Base-by-base conservation (phyloP, 2,888 invertebrate genomes). In the Eilema sororculum region DNA sequence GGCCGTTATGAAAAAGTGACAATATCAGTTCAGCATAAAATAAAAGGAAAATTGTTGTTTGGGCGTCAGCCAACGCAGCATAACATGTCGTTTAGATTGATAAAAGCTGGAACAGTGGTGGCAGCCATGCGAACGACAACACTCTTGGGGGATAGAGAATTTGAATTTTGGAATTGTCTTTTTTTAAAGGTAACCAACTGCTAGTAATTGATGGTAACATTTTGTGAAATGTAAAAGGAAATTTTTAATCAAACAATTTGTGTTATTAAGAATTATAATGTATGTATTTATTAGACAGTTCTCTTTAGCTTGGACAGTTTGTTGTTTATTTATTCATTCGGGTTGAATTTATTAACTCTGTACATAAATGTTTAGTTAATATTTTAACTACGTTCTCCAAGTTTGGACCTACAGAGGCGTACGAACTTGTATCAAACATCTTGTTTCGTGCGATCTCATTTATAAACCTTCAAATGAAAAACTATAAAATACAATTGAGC, bases 71-170 rank as follows among this genome's bases (percentile, higher is more conserved):
- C 87, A 88, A 84, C 79, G 73, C 76, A 66, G 75, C 74, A 78
- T 83, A 81, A 82, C 79, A 73, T 84, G 78, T 77, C 83, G 74
- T 80, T 87, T 85, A 84, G 83, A 86, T 87, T 86, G 86, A 87
- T 86, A 86, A 83, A 85, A 80, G 73, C 63, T 78, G 76, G 76
- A 78, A 82, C 83, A 85, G 85, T 84, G 71, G 80, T 76, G 72
- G 79, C 71, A 60, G 71, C 79, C 72, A 79, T 69, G 68, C 79
- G 75, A 67, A 37, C 46, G 67, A 64, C 61, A 37, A 62, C n/a
- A n/a, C 33, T 33, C n/a, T 69, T 46, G 46, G 6, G 3, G 25
- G 8, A 57, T 20, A 30, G 37, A 68, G 57, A 28, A 68, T n/a
- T 57, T 10, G 5, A 20, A 33, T n/a, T 25, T 28, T 64, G 0